phyloP scores from a whole-genome alignment of 2,113 vertebrate species.

The Anguilla rostrata region DNA sequence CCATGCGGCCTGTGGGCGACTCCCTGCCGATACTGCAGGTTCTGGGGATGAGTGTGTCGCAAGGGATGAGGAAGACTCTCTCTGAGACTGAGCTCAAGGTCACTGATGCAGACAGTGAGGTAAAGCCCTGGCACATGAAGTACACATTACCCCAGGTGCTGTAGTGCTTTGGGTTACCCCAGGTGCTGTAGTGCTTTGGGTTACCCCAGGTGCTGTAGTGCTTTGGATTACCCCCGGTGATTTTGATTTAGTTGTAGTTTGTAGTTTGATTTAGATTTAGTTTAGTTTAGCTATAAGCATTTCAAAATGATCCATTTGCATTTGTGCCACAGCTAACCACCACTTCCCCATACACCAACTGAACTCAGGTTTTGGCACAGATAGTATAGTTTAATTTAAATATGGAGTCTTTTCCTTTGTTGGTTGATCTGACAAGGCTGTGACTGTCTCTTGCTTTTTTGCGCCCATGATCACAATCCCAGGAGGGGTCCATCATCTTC shows the following conservation, averaged over 20 bases:
- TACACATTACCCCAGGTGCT: conserved; percentile 1
- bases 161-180: not conserved
- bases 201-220: not conserved
- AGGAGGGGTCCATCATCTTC: conserved; percentile 83
- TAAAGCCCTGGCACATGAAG: conserved; percentile 38
- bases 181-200: not conserved
- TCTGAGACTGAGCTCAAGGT: conserved; percentile 93
- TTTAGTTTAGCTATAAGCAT: not conserved
- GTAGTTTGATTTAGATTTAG: too few relatives aligned
- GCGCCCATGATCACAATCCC: conserved; percentile 44
- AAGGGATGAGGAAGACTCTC: conserved; percentile 89
- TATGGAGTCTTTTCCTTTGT: not conserved
- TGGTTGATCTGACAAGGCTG: not conserved
- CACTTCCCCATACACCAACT: not conserved
- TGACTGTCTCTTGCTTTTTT: not conserved
- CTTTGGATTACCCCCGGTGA: not conserved
- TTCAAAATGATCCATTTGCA: not conserved
- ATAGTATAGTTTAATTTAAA: not conserved
- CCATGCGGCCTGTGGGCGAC: conserved; percentile 86
- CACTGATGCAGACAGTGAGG: conserved; percentile 88
- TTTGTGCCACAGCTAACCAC: not conserved
- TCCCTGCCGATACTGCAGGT: conserved; percentile 80
- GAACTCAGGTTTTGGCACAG: not conserved
- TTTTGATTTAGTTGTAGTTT: too few relatives aligned
- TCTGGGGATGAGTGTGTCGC: conserved; percentile 84